A percentile compares a stretch with the other conserved stretches of the same genome.
Evolutionary conservation across 1,140 invertebrate genomes (phyloP).

Genomic region (Ostrea denselamellosa): DNA sequence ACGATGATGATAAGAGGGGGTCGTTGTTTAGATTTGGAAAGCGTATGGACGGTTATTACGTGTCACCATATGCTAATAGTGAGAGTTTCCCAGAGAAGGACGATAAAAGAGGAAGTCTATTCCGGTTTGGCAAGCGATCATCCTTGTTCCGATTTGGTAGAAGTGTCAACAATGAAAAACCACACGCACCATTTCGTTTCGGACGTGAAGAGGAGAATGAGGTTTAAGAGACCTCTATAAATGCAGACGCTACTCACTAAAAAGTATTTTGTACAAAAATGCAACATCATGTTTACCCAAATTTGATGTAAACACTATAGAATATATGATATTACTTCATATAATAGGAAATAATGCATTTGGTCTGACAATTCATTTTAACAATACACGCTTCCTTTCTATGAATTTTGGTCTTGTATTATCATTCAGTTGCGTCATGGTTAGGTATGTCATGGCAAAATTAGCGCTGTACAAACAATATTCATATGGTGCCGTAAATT

Average conservation of each 20-base stretch:
- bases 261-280: neutral
- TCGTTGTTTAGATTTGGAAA: constrained; percentile 57
- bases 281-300: neutral
- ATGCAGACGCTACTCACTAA: neutral
- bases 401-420: neutral
- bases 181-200: constrained; percentile 59
- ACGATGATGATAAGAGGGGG: constrained; percentile 46
- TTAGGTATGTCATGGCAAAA: neutral
- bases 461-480: neutral
- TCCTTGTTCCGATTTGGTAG: constrained; percentile 56
- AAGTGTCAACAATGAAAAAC: constrained; percentile 52
- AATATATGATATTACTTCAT: neutral
- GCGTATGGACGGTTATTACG: constrained; percentile 42
- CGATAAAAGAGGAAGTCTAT: constrained; percentile 53
- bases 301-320: neutral
- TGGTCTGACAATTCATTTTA: neutral
- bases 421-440: neutral
- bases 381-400: neutral
- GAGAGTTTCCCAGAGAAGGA: constrained; percentile 41
- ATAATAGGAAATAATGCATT: neutral
- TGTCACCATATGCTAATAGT: constrained; percentile 27
- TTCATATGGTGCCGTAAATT: neutral
- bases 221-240: neutral
- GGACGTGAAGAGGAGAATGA: constrained; percentile 55
- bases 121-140: constrained; percentile 57